Conservation (phyloP, 2,888 invertebrate species). For the Alsophila aescularia region DNA sequence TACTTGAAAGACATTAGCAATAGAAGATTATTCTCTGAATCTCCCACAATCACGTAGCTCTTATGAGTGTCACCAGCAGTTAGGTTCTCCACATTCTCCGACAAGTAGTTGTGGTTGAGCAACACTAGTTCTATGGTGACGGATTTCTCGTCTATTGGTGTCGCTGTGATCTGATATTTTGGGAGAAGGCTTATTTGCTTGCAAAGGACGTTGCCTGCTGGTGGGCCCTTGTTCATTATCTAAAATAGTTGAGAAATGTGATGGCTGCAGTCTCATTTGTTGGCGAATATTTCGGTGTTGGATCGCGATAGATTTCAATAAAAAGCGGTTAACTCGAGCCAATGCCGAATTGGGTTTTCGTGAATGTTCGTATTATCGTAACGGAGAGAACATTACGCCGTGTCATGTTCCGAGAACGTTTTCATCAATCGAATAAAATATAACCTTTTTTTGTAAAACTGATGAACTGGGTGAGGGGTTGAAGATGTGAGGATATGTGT, state of each 20-base stretch:
- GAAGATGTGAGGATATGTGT: too few species aligned
- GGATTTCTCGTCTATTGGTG: constrained; percentile 58
- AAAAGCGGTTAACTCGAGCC: too few species aligned
- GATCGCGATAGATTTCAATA: too few species aligned
- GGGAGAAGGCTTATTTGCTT: constrained; percentile 87
- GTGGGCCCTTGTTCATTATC: constrained; percentile 90
- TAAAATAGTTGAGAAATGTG: constrained; percentile 48
- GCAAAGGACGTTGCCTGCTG: constrained; percentile 87
- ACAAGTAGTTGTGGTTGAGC: constrained; percentile 72
- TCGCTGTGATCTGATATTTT: constrained; percentile 81
- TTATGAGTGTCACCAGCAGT: constrained; percentile 82
- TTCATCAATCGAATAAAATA: too few species aligned
- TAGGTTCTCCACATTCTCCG: constrained; percentile 65
- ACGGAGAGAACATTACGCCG: too few species aligned
- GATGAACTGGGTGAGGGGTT: too few species aligned
- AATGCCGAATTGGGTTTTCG: too few species aligned
- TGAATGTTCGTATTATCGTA: too few species aligned
- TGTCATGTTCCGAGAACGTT: too few species aligned
- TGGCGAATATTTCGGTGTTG: too few species aligned
- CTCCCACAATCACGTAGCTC: constrained; percentile 86
- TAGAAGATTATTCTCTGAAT: constrained; percentile 86
- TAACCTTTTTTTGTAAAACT: too few species aligned
- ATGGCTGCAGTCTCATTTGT: too few species aligned
- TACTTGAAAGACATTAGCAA: constrained; percentile 83
- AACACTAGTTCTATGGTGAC: constrained; percentile 64